Evolutionary conservation across 53 echinoderm and acorn worm species (phyloP), one percentile per base, ranked within the genome.

Genomic region (Stichopus horrens): DNA sequence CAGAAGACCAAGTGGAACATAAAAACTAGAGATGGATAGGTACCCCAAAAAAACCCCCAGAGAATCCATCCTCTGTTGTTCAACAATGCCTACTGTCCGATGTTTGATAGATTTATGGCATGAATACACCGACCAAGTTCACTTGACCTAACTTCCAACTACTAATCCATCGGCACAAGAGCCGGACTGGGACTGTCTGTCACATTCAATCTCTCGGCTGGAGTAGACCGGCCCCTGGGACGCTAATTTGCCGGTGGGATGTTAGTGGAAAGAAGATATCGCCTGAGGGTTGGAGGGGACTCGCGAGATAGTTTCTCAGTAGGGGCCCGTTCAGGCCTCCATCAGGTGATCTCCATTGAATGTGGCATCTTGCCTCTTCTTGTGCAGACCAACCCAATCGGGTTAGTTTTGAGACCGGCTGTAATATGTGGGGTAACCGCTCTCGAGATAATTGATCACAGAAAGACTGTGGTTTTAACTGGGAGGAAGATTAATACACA

Each of bases 181-280:
- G 23, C 57, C 57, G 81, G 81, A n/a, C 81, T 81, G 81, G 57
- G 18, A 13, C 19, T 16, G 57, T 81, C 81, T 81, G 81, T 81
- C 81, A 81, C 21, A 57, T 81, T 20, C 81, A 81, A 81, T 81
- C 56, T 81, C 19, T 81, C 57, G 4, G 20, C 81, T 58, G 55
- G 57, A 81, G 9, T 58, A 58, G 81, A 81, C 56, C 81, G 57
- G 81, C 81, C 81, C 81, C 81, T 81, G 81, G 81, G 81, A 81
- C 57, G 81, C 58, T 81, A 81, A 81, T 81, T 81, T 57, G 56
- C 81, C 57, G 81, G 81, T 81, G 55, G 58, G 57, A 81, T 81
- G 18, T 58, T 81, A 58, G 81, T 57, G 81, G 81, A 81, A 81
- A 81, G 81, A 81, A 81, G 81, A 81, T 81, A 81, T 81, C 21